Base-by-base conservation (phyloP, 2,113 vertebrate genomes). In the Xiphophorus couchianus region DNA sequence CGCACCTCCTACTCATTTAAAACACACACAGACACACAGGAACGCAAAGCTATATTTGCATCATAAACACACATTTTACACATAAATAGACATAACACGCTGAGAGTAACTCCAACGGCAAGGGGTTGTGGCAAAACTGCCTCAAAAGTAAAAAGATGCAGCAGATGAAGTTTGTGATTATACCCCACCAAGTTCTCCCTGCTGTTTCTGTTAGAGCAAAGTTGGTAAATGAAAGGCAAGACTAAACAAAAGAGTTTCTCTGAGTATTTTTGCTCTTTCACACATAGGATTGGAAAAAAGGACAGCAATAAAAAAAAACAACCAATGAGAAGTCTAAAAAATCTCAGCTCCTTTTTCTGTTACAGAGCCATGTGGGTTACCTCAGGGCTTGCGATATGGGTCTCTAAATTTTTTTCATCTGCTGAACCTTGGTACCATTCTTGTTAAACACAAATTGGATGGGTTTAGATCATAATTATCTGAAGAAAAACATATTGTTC, bases 61-160 rank as follows among this genome's bases (percentile, higher is more conserved):
- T 73, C 61, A 77, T 44, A 76, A 77, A 82, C 64, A 84, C 77
- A 78, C 70, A 73, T 9, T 54, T 48, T 19, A 54, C 74, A 70
- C 30, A 77, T 75, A 86, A 82, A 88, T 62, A 85, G 10, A 78
- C 72, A 44, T 74, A 67, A 88, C 80, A 80, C 60, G 77, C 67
- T 73, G 48, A 44, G 15, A 77, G 48, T 33, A 27, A 65, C 27
- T 39, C 28, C 74, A 62, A 37, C 17, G 44, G 44, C 14, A 48
- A 48, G 22, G 44, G 71, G 58, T 35, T 72, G 66, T 25, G 42
- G 58, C 27, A 74, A 63, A 74, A 74, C n/a, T 4, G n/a, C 65
- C 60, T 74, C 22, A 54, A 72, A 83, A 62, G 60, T 10, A 73
- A 54, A 74, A 33, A 33, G 62, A 80, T 60, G 27, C 27, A 71